Conservation (phyloP, 2,113 vertebrate genomes). For the Bambusicola thoracicus region DNA sequence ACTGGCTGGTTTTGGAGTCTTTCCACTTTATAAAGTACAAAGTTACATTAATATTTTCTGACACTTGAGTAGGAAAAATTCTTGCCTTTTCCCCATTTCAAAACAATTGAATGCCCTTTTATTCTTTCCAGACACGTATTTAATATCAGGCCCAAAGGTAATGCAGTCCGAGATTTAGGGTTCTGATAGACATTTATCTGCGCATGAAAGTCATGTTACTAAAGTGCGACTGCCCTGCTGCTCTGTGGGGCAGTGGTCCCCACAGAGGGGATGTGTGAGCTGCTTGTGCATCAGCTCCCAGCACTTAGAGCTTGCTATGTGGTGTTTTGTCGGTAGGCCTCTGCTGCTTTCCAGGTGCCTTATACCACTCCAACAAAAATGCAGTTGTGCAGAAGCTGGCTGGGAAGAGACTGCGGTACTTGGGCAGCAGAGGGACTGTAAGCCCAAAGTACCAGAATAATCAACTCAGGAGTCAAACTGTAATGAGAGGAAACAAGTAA, state of each 20-base stretch:
- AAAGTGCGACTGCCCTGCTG: not conserved
- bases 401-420: not conserved
- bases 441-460: not conserved
- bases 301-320: not conserved
- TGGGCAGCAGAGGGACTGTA: not conserved
- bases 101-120: not conserved
- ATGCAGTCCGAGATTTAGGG: not conserved
- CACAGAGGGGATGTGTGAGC: not conserved
- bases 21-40: conserved; percentile 56
- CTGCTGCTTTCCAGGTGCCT: not conserved
- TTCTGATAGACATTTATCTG: conserved; percentile 21
- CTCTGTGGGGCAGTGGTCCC: not conserved
- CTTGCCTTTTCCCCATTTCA: conserved; percentile 37
- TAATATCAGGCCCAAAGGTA: conserved; percentile 18
- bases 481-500: not conserved
- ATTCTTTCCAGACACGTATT: conserved; percentile 17
- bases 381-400: not conserved
- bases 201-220: conserved; percentile 32
- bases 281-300: not conserved
- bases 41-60: conserved; percentile 66
- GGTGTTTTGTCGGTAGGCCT: not conserved
- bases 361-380: not conserved
- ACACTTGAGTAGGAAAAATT: conserved; percentile 42
- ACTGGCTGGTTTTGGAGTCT: conserved; percentile 52
- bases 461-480: not conserved